Evolutionary conservation across 2,797 vertebrate genomes (phyloP).

Genomic region (Smutsia temminckii): DNA sequence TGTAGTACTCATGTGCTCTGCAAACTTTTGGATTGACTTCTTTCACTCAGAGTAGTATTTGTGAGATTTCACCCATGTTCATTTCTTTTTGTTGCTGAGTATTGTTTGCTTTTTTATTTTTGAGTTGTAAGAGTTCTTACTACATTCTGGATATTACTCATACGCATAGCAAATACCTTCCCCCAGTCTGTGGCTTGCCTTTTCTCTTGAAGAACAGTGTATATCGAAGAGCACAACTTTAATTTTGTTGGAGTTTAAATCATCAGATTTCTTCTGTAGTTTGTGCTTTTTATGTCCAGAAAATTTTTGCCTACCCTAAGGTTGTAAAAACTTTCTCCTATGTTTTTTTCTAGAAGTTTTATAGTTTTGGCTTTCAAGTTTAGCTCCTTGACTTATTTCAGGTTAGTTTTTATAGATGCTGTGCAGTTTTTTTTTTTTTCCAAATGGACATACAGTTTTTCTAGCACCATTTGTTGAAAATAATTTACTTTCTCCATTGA

Average conservation of each 20-base stretch:
- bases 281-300: not conserved
- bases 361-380: not conserved
- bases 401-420: not conserved
- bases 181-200: not conserved
- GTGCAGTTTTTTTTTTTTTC: not conserved
- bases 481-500: constrained; percentile 25
- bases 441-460: not conserved
- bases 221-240: not conserved
- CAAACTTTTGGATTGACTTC: not conserved
- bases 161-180: not conserved
- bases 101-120: not conserved
- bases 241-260: constrained; percentile 9
- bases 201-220: not conserved
- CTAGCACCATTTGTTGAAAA: constrained; percentile 3
- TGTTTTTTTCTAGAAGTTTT: not conserved
- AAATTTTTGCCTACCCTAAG: not conserved
- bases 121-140: not conserved
- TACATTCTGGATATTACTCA: not conserved
- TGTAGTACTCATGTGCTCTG: not conserved
- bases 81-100: not conserved
- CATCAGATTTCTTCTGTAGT: not conserved
- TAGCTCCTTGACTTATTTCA: not conserved
- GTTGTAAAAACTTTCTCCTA: not conserved
- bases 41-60: not conserved
- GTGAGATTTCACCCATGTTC: not conserved